phyloP scores from a whole-genome alignment of 2,113 vertebrate genomes.

The Conger conger region DNA sequence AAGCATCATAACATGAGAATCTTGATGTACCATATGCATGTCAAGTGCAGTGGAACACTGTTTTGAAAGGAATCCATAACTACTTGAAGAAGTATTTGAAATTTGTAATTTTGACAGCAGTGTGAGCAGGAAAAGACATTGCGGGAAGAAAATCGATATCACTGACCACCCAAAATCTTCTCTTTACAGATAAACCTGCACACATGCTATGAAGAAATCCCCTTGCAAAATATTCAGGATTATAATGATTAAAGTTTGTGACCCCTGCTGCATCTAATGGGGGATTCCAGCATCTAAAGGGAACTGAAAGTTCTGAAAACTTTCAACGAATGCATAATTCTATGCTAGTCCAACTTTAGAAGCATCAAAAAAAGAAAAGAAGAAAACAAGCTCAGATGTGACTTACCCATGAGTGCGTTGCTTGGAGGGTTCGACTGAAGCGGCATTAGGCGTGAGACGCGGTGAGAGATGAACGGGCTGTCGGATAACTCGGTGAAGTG shows the following conservation, averaged over 20 bases:
- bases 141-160: too few relatives aligned
- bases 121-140: too few relatives aligned
- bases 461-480: conserved; percentile 56
- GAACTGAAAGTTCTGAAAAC: neutral
- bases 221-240: neutral
- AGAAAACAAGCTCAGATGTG: neutral
- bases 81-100: too few relatives aligned
- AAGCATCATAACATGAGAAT: too few relatives aligned
- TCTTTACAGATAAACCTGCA: neutral
- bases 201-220: neutral
- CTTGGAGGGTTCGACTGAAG: neutral
- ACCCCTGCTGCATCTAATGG: neutral
- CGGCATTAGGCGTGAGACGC: neutral
- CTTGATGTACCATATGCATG: too few relatives aligned
- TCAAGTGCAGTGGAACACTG: too few relatives aligned
- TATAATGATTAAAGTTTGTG: neutral
- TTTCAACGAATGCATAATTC: too few relatives aligned
- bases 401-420: neutral
- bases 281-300: neutral
- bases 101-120: too few relatives aligned
- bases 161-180: neutral
- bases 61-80: too few relatives aligned
- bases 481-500: conserved; percentile 85
- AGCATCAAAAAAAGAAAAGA: neutral
- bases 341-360: neutral